These are phyloP conservation scores for Ametastegia equiseti DNA, from an alignment of 2,888 invertebrate genomes.

Conservation along the genomic window DNA sequence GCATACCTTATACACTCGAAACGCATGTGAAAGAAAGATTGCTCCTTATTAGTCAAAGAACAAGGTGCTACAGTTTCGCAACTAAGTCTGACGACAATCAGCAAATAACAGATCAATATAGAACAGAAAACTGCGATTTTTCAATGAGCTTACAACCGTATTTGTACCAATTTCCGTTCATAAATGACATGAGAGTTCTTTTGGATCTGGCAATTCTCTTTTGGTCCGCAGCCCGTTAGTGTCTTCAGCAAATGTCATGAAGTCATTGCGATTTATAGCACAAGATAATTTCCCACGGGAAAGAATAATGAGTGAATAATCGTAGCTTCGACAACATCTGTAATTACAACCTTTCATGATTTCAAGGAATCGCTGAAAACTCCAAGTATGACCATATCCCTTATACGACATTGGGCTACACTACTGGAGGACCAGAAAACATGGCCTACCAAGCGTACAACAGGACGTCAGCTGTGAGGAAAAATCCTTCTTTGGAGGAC, in stretches of 20 bases:
- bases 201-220: too few relatives aligned
- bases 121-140: background rate
- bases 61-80: too few relatives aligned
- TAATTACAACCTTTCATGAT: background rate
- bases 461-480: slow-evolving; percentile 76
- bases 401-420: slow-evolving; percentile 89
- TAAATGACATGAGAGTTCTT: background rate
- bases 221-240: too few relatives aligned
- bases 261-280: too few relatives aligned
- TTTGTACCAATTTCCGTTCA: background rate
- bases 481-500: slow-evolving; percentile 81
- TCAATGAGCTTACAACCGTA: background rate
- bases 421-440: slow-evolving; percentile 85
- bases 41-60: too few relatives aligned
- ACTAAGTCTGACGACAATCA: too few relatives aligned
- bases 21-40: too few relatives aligned
- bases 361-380: slow-evolving; percentile 79
- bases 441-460: slow-evolving; percentile 76
- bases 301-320: too few relatives aligned
- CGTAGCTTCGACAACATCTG: background rate
- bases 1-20: too few relatives aligned
- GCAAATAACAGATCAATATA: background rate
- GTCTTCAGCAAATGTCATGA: too few relatives aligned
- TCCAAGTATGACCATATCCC: slow-evolving; percentile 82
- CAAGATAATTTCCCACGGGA: too few relatives aligned